phyloP scores from a whole-genome alignment of 2,113 vertebrate species.

The Merops nubicus region DNA sequence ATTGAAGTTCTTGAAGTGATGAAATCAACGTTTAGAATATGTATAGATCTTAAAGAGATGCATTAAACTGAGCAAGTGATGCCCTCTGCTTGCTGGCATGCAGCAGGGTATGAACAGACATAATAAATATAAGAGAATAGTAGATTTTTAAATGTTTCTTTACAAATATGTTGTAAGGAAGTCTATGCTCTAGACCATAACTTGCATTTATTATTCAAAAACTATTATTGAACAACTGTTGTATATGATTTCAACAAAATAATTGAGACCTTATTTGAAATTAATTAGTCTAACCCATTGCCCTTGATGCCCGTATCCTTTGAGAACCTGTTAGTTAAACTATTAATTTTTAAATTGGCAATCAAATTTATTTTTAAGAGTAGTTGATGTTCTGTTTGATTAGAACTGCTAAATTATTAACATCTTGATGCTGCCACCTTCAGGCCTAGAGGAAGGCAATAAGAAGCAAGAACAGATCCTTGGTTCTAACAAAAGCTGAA shows the following conservation, averaged over 20 bases:
- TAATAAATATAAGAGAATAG: not conserved
- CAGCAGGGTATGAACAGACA: not conserved
- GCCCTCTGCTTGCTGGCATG: not conserved
- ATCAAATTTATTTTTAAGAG: not conserved
- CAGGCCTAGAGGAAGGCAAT: not conserved
- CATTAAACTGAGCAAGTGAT: not conserved
- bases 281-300: not conserved
- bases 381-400: not conserved
- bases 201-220: not conserved
- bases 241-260: not conserved
- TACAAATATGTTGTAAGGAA: not conserved
- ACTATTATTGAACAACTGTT: not conserved
- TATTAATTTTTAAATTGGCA: not conserved
- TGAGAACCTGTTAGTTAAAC: not conserved
- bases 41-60: not conserved
- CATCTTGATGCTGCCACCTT: constrained; percentile 43
- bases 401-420: not conserved
- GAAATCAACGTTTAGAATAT: not conserved
- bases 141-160: not conserved
- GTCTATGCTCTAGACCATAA: not conserved
- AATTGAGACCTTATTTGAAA: not conserved
- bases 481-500: not conserved
- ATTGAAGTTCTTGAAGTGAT: not conserved
- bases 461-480: not conserved
- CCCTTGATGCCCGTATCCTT: not conserved